Evolutionary conservation across 2,797 vertebrate genomes (phyloP), one percentile per base, ranked within the genome.

Genomic region (Rhinichthys osculus): DNA sequence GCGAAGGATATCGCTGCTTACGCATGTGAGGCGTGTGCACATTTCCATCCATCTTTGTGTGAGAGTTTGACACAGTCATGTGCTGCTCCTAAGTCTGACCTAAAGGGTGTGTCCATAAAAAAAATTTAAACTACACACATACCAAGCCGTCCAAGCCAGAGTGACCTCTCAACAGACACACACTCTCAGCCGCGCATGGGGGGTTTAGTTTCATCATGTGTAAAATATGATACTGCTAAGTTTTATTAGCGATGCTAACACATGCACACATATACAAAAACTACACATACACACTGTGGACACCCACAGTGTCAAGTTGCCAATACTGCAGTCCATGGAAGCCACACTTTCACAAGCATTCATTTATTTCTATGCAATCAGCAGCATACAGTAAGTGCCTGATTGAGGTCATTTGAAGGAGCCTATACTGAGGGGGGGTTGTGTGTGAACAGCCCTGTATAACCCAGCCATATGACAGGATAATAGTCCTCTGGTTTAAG

Each of bases 211-310:
- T 81, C 76, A 81, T 64, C 5, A 11, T 85, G 83, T 83, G 84
- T 87, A 78, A 90, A 89, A 89, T 86, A 81, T 62, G 77, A 89
- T 85, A 81, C 40, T 52, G 23, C 64, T 38, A n/a, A 40, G 67
- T 85, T 87, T 86, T 88, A 84, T 84, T 21, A 86, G 47, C 16
- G 1, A 44, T 2, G 13, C 66, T 44, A 7, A 78, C 66, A 80
- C 76, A 74, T 64, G 71, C 59, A 76, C 16, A 50, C n/a, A 72
- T 38, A 59, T 16, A 33, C 10, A 33, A 27, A 54, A 77, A 67
- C 23, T 78, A 57, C 54, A 74, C 85, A 54, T 5, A 67, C 21
- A 69, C 70, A 42, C 27, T 69, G 13, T 40, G 67, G n/a, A 57
- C 14, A 70, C 16, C 5, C 62, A 50, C 21, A 27, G 44, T 69